phyloP scores from a whole-genome alignment of 1,140 invertebrate genomes.

The Drosophila kikkawai region DNA sequence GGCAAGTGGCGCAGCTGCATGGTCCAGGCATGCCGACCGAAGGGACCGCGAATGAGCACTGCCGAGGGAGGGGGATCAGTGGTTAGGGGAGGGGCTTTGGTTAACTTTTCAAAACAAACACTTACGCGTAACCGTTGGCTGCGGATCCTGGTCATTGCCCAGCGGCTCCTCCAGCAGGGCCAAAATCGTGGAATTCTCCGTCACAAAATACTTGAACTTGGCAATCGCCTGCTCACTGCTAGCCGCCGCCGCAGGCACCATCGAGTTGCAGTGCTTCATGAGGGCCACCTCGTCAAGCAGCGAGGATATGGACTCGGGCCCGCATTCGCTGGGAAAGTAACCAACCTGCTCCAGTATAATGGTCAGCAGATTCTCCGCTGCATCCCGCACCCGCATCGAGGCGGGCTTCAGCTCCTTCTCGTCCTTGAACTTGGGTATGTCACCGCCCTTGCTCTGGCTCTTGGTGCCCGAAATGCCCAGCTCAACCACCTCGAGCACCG shows the following conservation, averaged over 20 bases:
- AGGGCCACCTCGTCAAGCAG: conserved; percentile 95
- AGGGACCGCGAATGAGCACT: conserved; percentile 94
- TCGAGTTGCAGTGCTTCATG: conserved; percentile 90
- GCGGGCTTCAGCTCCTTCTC: conserved; percentile 98
- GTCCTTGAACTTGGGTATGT: conserved; percentile 96
- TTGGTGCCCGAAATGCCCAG: conserved; percentile 98
- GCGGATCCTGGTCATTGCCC: conserved; percentile 92
- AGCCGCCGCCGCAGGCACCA: conserved; percentile 50
- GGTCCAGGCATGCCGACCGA: conserved; percentile 97
- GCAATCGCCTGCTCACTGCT: conserved; percentile 80
- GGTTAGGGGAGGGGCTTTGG: too few species aligned
- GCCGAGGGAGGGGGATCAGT: conserved; percentile 44
- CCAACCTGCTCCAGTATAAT: conserved; percentile 96
- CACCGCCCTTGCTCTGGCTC: conserved; percentile 93
- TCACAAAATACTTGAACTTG: conserved; percentile 95
- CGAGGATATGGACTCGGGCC: conserved; percentile 93
- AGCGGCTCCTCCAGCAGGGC: conserved; percentile 96
- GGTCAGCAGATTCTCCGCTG: conserved; percentile 96
- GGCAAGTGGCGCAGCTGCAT: conserved; percentile 94
- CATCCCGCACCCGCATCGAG: conserved; percentile 97
- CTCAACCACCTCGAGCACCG: conserved; percentile 98
- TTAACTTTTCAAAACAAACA: neutral
- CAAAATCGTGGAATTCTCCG: conserved; percentile 95
- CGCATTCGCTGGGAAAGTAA: conserved; percentile 93
- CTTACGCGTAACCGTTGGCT: conserved; percentile 89